Conservation (phyloP, 2,888 invertebrate genomes). For the Agrochola circellaris region DNA sequence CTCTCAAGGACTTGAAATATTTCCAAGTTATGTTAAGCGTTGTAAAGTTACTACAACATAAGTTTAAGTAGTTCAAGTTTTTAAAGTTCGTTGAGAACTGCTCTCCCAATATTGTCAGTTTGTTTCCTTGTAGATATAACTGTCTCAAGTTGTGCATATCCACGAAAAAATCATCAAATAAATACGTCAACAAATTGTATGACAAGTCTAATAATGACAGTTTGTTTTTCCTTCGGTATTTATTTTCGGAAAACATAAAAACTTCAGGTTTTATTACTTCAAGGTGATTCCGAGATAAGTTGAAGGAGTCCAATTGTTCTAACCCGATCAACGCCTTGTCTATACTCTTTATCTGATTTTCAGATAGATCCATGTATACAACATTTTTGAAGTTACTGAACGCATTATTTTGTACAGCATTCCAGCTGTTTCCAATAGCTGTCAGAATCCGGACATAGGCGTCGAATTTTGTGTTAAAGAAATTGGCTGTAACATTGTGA, state of each 20-base stretch:
- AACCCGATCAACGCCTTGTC: conserved; percentile 54
- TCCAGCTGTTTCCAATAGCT: conserved; percentile 51
- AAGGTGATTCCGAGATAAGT: conserved; percentile 57
- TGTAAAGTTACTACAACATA: conserved; percentile 48
- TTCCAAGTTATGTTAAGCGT: conserved; percentile 26
- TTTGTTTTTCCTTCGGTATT: conserved; percentile 15
- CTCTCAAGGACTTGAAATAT: conserved; percentile 36
- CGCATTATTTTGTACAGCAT: conserved; percentile 29
- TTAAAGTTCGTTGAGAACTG: conserved; percentile 26
- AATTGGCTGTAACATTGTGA: conserved; percentile 23
- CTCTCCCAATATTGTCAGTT: conserved; percentile 17
- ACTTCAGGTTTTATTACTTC: conserved; percentile 38
- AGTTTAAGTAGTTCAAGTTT: conserved; percentile 52
- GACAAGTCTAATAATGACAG: conserved; percentile 59
- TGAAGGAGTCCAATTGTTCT: conserved; percentile 50
- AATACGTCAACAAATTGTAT: conserved; percentile 48
- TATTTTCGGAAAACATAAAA: conserved; percentile 42
- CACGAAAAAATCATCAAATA: conserved; percentile 42
- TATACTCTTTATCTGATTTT: conserved; percentile 44
- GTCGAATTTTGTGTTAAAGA: conserved; percentile 35
- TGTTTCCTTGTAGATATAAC: conserved; percentile 61
- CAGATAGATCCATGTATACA: conserved; percentile 56
- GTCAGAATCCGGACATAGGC: conserved; percentile 42
- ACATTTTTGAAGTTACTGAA: conserved; percentile 61
- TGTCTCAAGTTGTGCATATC: conserved; percentile 44